Evolutionary conservation across 2,113 vertebrate genomes (phyloP).

Genomic region (Isurus oxyrinchus): DNA sequence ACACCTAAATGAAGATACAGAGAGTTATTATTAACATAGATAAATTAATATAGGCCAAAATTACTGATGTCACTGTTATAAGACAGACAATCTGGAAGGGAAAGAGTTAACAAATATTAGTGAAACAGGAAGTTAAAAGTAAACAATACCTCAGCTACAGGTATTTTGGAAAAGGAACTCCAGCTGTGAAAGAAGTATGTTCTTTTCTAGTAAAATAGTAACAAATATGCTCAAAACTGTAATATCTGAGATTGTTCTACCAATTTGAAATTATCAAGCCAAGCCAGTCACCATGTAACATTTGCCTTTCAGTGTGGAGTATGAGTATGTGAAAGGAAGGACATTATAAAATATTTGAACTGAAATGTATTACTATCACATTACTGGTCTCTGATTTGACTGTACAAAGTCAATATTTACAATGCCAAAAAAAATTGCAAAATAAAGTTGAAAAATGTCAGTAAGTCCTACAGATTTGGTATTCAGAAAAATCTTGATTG

Average conservation of each 20-base stretch:
- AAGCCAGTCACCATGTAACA: not conserved
- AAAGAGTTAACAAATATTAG: not conserved
- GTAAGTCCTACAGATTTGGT: conserved; percentile 42
- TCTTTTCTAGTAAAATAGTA: not conserved
- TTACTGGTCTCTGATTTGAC: conserved; percentile 6
- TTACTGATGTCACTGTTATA: not conserved
- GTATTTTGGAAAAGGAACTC: not conserved
- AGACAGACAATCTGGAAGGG: not conserved
- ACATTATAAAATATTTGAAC: conserved; percentile 21
- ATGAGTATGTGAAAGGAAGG: not conserved
- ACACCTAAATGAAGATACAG: not conserved
- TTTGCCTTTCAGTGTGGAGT: not conserved
- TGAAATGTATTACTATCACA: conserved; percentile 4
- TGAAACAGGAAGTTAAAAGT: not conserved
- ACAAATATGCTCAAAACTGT: not conserved
- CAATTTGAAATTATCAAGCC: not conserved
- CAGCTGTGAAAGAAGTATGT: not conserved
- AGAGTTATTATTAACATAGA: not conserved
- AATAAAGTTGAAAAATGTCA: conserved; percentile 65
- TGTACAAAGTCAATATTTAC: conserved; percentile 57
- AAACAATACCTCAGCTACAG: not conserved
- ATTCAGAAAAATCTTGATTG: conserved; percentile 57
- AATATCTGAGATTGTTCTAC: not conserved
- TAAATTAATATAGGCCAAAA: not conserved
- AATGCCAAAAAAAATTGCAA: conserved; percentile 70